phyloP scores from a whole-genome alignment of 2,797 vertebrate genomes.

The Lepus oiostolus region DNA sequence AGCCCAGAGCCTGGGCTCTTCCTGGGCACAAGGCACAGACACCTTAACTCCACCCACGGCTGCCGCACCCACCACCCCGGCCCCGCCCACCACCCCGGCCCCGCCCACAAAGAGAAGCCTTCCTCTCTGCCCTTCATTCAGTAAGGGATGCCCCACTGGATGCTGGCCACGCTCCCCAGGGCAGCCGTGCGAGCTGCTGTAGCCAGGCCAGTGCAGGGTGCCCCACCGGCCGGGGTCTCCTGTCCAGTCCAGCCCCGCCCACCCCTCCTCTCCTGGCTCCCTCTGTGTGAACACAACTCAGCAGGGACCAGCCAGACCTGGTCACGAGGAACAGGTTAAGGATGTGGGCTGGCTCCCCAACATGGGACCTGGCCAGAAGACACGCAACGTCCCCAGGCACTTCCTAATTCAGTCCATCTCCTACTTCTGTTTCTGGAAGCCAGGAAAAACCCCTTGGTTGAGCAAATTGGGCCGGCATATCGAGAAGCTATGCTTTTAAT shows the following conservation, averaged over 20 bases:
- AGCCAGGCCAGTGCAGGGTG: not conserved
- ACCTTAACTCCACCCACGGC: not conserved
- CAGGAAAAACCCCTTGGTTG: not conserved
- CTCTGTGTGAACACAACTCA: fast-evolving
- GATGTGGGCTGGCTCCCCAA: not conserved
- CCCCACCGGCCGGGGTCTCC: not conserved
- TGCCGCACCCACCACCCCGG: too few relatives aligned
- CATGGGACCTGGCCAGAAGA: not conserved
- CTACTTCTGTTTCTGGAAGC: conserved; percentile 83
- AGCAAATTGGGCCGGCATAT: not conserved
- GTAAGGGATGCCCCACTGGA: not conserved
- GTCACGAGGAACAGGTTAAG: not conserved
- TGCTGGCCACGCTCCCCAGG: fast-evolving
- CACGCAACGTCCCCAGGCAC: not conserved
- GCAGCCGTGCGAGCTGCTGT: not conserved
- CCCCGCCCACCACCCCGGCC: too few relatives aligned
- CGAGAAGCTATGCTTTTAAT: conserved; percentile 27
- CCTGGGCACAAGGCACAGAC: not conserved
- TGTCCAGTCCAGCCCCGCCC: not conserved
- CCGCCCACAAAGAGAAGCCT: not conserved
- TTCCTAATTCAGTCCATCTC: conserved; percentile 82
- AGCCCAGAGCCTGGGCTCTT: not conserved
- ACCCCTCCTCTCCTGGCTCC: not conserved
- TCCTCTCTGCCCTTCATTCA: not conserved
- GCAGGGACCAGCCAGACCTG: fast-evolving